Base-by-base conservation (phyloP, 2,113 vertebrate species). In the Caranx melampygus region DNA sequence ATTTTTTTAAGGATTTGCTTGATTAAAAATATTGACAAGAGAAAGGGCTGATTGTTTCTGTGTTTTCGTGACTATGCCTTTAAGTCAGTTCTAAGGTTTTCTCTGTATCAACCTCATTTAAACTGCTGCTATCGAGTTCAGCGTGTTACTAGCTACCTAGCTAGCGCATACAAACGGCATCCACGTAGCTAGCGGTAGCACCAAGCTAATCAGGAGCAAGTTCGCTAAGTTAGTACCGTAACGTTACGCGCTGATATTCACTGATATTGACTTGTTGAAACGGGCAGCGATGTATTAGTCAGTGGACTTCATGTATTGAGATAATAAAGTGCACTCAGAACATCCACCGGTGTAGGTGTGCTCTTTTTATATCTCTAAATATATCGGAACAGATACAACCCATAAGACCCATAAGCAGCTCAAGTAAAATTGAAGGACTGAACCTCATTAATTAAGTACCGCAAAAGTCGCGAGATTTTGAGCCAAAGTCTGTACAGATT, bases 31-130 rank as follows among this genome's bases (percentile, higher is more conserved):
- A 1, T 26, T 9, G 8, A 3, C 0, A 40, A 57, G 2, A 3
- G 0, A 40, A 21, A 3, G 0, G 18, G 3, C 18, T 0, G 3
- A 0, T n/a, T 51, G 2, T 58, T 61, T 51, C 4, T 15, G 16
- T 2, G 26, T 42, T 33, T 11, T n/a, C n/a, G 9, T 49, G 34
- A 6, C 18, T 0, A 18, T 34, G n/a, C 1, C 3, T 26, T 35
- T 21, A 5, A 21, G 5, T 47, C 0, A n/a, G 31, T 1, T 33
- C 1, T 3, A 0, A 1, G 21, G 4, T 57, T 42, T 65, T 0
- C 20, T 2, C 21, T 51, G 0, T 35, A 16, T 60, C 3, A 34
- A 34, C 6, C 4, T 60, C 1, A 0, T 2, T 1, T 12, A 13
- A 44, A 11, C 9, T 12, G 14, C 10, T 2, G 10, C 5, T 26